Percentiles rank a stretch among this genome's conserved stretches.
These are phyloP conservation scores for Agrotis segetum DNA, from an alignment of 2,888 invertebrate genomes.

Conservation along the genomic window DNA sequence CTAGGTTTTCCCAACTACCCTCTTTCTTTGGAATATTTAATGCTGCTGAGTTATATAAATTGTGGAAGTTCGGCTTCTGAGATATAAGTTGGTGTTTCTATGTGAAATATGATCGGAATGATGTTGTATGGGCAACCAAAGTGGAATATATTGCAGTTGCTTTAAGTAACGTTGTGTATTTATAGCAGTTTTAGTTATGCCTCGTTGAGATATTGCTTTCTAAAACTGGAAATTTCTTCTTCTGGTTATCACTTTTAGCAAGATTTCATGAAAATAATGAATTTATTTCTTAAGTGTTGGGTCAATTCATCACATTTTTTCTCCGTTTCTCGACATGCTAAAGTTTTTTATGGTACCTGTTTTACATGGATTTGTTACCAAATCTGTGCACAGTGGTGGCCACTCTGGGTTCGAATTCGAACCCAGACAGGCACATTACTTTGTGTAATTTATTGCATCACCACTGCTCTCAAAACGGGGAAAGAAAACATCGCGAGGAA, in stretches of 20 bases:
- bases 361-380: background rate
- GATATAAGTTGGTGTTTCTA: constrained; percentile 33
- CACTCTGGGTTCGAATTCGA: too few species aligned
- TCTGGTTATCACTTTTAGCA: background rate
- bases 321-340: background rate
- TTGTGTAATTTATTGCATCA: too few species aligned
- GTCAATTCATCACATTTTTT: background rate
- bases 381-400: too few species aligned
- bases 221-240: background rate
- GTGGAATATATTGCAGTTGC: constrained; percentile 28
- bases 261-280: background rate
- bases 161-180: background rate
- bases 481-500: too few species aligned
- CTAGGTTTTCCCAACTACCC: constrained; percentile 40
- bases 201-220: background rate
- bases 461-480: too few species aligned
- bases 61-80: constrained; percentile 45
- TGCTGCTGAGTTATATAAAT: constrained; percentile 49
- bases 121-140: constrained; percentile 16
- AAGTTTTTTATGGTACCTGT: background rate
- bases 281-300: background rate
- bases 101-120: constrained; percentile 37
- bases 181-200: background rate
- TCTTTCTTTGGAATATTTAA: constrained; percentile 55
- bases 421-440: too few species aligned